phyloP scores from a whole-genome alignment of 2,113 vertebrate genomes.

The Sakesphorus luctuosus region DNA sequence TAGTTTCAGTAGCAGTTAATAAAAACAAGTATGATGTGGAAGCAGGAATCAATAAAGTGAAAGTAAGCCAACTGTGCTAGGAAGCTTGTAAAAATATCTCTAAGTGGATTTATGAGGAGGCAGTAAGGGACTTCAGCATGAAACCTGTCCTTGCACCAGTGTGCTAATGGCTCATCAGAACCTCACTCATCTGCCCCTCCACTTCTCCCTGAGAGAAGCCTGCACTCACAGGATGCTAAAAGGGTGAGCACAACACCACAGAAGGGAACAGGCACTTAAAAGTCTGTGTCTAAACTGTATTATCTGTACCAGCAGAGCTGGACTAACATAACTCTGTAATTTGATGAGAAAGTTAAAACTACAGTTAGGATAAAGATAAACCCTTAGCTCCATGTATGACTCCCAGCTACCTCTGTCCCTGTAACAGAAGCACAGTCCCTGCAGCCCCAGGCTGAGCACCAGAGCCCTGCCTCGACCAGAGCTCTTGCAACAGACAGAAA shows the following conservation, averaged over 20 bases:
- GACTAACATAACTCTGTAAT: neutral
- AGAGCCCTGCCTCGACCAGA: neutral
- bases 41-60: neutral
- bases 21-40: neutral
- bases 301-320: neutral
- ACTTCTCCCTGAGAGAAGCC: neutral
- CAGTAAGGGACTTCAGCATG: neutral
- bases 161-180: fast-evolving
- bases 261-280: neutral
- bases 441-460: neutral
- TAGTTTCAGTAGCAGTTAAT: neutral
- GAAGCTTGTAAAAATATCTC: neutral
- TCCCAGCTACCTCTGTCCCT: neutral
- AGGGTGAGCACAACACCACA: neutral
- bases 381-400: neutral
- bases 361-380: neutral
- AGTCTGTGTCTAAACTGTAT: neutral
- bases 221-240: neutral
- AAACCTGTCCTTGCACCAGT: fast-evolving
- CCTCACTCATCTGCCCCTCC: neutral
- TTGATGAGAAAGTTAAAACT: neutral
- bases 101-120: neutral
- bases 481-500: neutral
- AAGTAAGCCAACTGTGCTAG: neutral
- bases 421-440: neutral